Evolutionary conservation across 2,797 vertebrate species (phyloP), one percentile per base, ranked within the genome.

Genomic region (Numenius phaeopus): DNA sequence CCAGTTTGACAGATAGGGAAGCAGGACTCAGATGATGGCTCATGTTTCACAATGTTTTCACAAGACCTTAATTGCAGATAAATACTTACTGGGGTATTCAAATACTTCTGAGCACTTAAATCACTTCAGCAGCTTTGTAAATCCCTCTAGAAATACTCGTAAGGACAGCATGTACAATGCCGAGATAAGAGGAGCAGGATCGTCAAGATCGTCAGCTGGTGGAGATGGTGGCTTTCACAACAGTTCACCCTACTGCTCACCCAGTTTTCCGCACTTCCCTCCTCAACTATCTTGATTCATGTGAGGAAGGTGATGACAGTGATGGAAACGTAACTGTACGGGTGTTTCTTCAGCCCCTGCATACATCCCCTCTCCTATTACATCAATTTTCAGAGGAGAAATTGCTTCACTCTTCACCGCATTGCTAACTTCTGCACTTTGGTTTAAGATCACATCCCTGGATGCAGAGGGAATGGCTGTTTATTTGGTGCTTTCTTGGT

Each of bases 321-420:
- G 42, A 54, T 6, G 52, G 70, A 14, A 55, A 66, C 0, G 0
- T 1, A 26, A 30, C 67, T 2, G 10, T 0, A 11, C 0, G 5
- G 14, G 14, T 7, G 21, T n/a, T 69, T 9, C 21, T 76, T 27
- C 49, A 49, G 42, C 19, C 42, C 55, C 61, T 23, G 34, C 54
- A n/a, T 3, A 37, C 29, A 11, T 15, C 30, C 58, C 10, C 12
- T 18, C 1, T 11, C 37, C 20, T 26, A 5, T 11, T n/a, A 24
- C 30, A 20, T 4, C 1, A 1, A 22, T 24, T 55, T 61, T 37
- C 12, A 21, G 44, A 12, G 57, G 12, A 66, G 52, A 40, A 78
- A 39, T 34, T 42, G 9, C 29, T 78, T 67, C 14, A 2, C 21
- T 54, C 26, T 13, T 34, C 39, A n/a, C 4, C 3, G 2, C n/a